Evolutionary conservation across 2,888 invertebrate genomes (phyloP), one percentile per base, ranked within the genome.

Genomic region (Platerodrilus igneus): DNA sequence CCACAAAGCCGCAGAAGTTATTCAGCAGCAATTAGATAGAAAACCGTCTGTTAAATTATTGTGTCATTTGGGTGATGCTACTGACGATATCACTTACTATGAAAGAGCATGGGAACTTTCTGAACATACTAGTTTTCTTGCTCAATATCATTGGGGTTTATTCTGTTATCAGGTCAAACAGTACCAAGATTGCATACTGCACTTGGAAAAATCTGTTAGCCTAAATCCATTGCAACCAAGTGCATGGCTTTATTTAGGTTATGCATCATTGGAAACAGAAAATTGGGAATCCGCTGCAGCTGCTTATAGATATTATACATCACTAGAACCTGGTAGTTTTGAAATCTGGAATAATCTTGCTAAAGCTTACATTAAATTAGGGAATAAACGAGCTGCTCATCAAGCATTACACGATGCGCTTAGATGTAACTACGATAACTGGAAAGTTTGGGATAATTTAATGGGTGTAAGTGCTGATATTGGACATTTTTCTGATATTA

Each of bases 331-430:
- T 0, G 72, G 84, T 68, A 86, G 87, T 36, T 96, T 91, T 65
- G 95, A 97, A 69, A 93, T 93, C 0, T 99, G 97, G 99, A 97
- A 94, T 68, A 99, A 99, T 67, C 72, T 99, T 41, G 92, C 94
- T 8, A 92, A 95, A 60, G 90, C 91, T 2, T 91, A 95, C 55
- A 83, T 94, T 5, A 85, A 88, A 58, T 72, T 87, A 35, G 86
- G 87, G 0, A 86, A 96, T 60, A 93, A 91, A 69, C 73, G 76
- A 40, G 76, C 88, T 38, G 96, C 95, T 0, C 86, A 90, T 70
- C 77, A 81, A 35, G 83, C 90, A 3, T 70, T 95, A 0, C 79
- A 86, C 57, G 95, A 97, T 67, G 88, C 97, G 0, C 68, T 95
- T 1, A 84, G 88, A 63, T 94, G 86, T 66, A 92, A 91, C 69